Evolutionary conservation across 2,113 vertebrate species (phyloP), one percentile per base, ranked within the genome.

Genomic region (Pedetes capensis): DNA sequence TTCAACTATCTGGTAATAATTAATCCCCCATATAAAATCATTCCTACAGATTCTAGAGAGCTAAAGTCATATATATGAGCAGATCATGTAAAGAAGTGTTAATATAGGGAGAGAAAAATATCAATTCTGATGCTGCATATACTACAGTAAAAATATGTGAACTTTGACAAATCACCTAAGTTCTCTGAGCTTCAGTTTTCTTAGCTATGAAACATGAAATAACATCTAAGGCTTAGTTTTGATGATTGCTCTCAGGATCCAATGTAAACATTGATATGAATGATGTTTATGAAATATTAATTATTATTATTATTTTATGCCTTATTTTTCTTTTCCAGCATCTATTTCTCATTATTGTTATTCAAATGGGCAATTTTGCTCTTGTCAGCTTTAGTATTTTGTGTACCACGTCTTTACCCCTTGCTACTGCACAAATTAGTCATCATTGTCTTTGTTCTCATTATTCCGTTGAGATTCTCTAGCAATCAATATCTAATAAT

Each of bases 401-500:
- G 16, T 47, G 14, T 79, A 85, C 95, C 68, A 95, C 49, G 66
- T 42, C 64, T 75, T 89, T 22, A 91, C 13, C 1, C 8, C 27
- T 93, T 55, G n/a, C 44, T 72, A 47, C 44, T 88, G 32, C 5
- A 53, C n/a, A 78, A 93, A 80, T 84, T 11, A 95, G 37, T 69
- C 84, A 90, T 57, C 29, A 55, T 39, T 63, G 63, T 44, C 11
- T 87, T 75, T 89, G 39, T 61, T 93, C 29, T 49, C 51, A 57
- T 81, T 94, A 88, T 88, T 87, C 51, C 87, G 3, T 59, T 80
- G 80, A 89, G 47, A 81, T 0, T 76, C 39, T 89, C 13, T 44
- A 82, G 47, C n/a, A 89, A 84, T 91, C 32, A 75, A 66, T 87
- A 71, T 59, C 47, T 80, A 84, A 84, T 87, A 93, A 95, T 84